Percentiles rank a stretch among this genome's conserved stretches.
These are phyloP conservation scores for Vimba vimba DNA, from an alignment of 2,113 vertebrate genomes.

Conservation along the genomic window DNA sequence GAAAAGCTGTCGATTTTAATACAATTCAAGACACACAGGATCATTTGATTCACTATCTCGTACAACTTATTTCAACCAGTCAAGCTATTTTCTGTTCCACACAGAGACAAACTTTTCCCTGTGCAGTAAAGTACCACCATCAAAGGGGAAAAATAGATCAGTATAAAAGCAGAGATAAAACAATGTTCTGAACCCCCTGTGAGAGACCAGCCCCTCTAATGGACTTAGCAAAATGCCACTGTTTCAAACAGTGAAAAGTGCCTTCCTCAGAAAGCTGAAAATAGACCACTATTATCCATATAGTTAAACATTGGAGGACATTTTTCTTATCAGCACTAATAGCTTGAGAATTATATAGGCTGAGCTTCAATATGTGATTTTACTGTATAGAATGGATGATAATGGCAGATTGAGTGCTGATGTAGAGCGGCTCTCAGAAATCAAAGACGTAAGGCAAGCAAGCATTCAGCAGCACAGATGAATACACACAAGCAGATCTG, in stretches of 20 bases:
- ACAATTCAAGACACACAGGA: not conserved
- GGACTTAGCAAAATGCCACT: slow-evolving; percentile 21
- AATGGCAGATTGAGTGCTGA: slow-evolving; percentile 33
- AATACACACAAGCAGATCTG: not conserved
- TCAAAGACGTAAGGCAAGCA: not conserved
- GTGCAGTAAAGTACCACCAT: not conserved
- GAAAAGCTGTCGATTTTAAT: not conserved
- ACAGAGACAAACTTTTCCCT: not conserved
- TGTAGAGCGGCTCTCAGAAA: not conserved
- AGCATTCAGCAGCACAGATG: not conserved
- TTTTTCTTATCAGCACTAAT: slow-evolving; percentile 40
- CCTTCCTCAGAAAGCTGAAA: slow-evolving; percentile 33
- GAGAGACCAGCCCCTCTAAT: slow-evolving; percentile 15
- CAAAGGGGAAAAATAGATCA: not conserved
- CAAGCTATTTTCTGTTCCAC: not conserved
- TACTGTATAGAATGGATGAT: slow-evolving; percentile 5
- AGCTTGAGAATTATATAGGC: slow-evolving; percentile 33
- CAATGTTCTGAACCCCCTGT: slow-evolving; percentile 19
- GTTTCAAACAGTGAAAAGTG: slow-evolving; percentile 32
- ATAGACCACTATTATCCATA: slow-evolving; percentile 30
- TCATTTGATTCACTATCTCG: not conserved
- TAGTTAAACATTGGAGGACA: slow-evolving; percentile 21
- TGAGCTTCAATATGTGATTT: slow-evolving; percentile 31
- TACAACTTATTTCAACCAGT: not conserved
- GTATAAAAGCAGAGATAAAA: not conserved